phyloP scores from a whole-genome alignment of 2,113 vertebrate genomes.

The Pandion haliaetus region DNA sequence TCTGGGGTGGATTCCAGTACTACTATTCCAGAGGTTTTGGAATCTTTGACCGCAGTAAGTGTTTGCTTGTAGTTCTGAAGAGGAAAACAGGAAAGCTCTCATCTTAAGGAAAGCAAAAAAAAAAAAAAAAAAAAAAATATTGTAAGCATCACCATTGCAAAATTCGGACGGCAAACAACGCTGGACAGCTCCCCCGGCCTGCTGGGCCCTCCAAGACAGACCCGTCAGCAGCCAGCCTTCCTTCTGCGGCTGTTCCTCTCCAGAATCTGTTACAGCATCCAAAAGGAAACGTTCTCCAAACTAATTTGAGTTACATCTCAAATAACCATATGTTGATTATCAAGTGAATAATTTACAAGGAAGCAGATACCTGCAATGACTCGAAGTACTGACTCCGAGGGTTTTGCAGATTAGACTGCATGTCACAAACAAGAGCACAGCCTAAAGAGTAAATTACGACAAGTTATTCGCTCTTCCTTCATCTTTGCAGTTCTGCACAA shows the following conservation, averaged over 20 bases:
- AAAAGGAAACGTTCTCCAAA: slow-evolving; percentile 16
- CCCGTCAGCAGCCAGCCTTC: not conserved
- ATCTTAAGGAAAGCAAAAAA: not conserved
- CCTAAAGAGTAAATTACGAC: not conserved
- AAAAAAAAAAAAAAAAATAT: too few relatives aligned
- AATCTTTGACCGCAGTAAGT: not conserved
- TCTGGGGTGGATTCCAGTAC: not conserved
- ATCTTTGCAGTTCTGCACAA: not conserved
- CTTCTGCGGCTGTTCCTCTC: not conserved
- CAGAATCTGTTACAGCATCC: slow-evolving; percentile 7
- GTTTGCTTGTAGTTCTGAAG: not conserved
- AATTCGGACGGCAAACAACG: accelerated
- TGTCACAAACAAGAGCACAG: slow-evolving; percentile 29
- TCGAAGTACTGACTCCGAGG: slow-evolving; percentile 20
- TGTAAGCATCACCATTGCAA: not conserved
- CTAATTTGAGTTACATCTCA: not conserved
- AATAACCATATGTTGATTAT: not conserved
- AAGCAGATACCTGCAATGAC: slow-evolving; percentile 9
- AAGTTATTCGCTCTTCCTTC: not conserved
- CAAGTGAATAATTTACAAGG: not conserved
- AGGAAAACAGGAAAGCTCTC: not conserved
- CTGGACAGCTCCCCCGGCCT: not conserved
- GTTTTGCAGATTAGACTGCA: slow-evolving; percentile 32
- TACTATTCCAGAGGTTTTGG: not conserved
- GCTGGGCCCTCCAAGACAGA: not conserved